Base-by-base conservation (phyloP, 2,888 invertebrate genomes). In the Cheilosia impressa region DNA sequence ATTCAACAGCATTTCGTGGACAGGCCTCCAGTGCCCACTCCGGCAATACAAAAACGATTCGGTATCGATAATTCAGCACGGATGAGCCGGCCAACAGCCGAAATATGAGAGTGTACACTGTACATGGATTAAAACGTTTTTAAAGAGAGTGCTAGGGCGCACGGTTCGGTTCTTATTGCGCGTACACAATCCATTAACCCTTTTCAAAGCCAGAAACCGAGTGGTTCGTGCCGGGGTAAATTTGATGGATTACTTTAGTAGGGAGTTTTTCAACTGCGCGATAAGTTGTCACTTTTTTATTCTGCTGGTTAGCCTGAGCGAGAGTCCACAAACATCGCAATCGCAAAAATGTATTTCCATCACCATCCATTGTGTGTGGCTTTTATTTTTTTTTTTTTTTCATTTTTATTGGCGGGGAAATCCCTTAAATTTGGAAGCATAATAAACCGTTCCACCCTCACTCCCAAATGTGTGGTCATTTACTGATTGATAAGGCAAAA, bases 401-500 rank as follows among this genome's bases (percentile, higher is more conserved):
- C 34, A 38, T 41, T 53, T 76, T 45, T 53, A 45, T 60, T 58
- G 38, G 24, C 22, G 34, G 57, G 41, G 15, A 68, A 71, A 55
- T 73, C 53, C 73, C 45, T 76, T 60, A 68, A 78, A 69, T 57
- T 75, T 73, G 45, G 53, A 71, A 84, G 75, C 75, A 79, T 84
- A 84, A 84, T 84, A 79, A 84, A 79, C 45, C 84, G 62, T 79
- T 63, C 55, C 52, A 62, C 55, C 58, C 84, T 84, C 84, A 83
- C 75, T 43, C 75, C 75, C 63, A 58, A 58, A 57, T 79, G 66
- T 75, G 73, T 79, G 84, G 84, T 84, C 84, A 84, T 80, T 80
- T 79, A 55, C 84, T 84, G 84, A 84, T 84, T 84, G 84, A 84
- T 84, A 80, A 79, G 84, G 75, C 79, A 31, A 71, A 65, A 57